Conservation (phyloP, 2,888 invertebrate species). For the Pammene fasciana region DNA sequence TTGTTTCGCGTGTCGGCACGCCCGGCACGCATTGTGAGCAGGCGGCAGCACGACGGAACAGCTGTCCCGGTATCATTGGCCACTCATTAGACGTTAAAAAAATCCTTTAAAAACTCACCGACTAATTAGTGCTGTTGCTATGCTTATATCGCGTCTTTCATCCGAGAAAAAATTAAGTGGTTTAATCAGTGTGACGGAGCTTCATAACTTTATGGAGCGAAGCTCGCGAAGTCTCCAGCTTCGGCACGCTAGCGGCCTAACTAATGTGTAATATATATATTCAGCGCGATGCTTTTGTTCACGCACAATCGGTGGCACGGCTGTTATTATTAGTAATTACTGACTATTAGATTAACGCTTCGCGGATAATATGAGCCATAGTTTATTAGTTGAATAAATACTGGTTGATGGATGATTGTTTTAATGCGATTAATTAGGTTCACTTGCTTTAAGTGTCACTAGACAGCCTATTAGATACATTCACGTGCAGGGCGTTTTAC, state of each 20-base stretch:
- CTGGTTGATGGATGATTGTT: conserved; percentile 24
- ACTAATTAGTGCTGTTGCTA: conserved; percentile 65
- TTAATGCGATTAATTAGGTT: conserved; percentile 15
- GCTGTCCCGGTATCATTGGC: conserved; percentile 61
- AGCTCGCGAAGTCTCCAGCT: conserved; percentile 56
- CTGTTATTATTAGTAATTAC: conserved; percentile 40
- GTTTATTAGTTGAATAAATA: conserved; percentile 22
- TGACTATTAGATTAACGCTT: conserved; percentile 33
- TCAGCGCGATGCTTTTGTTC: conserved; percentile 64
- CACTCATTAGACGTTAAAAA: conserved; percentile 63
- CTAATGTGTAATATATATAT: conserved; percentile 73
- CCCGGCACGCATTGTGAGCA: conserved; percentile 67
- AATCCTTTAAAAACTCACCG: conserved; percentile 56
- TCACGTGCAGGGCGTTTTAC: not conserved
- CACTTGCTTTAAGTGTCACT: not conserved
- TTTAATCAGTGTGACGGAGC: conserved; percentile 57
- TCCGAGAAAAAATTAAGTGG: conserved; percentile 55
- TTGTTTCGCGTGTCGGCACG: conserved; percentile 55
- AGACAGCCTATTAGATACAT: not conserved
- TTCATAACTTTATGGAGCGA: conserved; percentile 63
- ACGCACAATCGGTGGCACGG: conserved; percentile 44
- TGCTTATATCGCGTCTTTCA: conserved; percentile 59
- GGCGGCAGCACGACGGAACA: conserved; percentile 60
- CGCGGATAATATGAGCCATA: conserved; percentile 22
- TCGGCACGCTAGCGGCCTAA: conserved; percentile 54